Evolutionary conservation across 2,797 vertebrate species (phyloP).

Genomic region (Sebastes taczanowskii): DNA sequence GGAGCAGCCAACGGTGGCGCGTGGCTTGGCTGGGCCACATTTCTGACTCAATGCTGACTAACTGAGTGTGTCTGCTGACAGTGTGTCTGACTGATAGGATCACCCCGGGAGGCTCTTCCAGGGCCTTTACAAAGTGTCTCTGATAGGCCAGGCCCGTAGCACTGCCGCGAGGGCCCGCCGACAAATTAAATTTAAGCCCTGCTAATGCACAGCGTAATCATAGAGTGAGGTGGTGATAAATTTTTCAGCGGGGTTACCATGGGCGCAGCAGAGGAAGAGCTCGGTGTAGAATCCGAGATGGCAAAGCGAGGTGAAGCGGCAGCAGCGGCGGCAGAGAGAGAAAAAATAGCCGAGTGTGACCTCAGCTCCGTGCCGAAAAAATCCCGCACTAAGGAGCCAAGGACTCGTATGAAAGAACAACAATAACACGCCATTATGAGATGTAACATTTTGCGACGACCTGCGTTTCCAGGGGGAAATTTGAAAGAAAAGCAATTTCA

Average conservation of each 20-base stretch:
- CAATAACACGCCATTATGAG: slow-evolving; percentile 74
- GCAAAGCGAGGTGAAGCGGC: slow-evolving; percentile 19
- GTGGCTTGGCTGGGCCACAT: slow-evolving; percentile 66
- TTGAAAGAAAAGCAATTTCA: slow-evolving; percentile 81
- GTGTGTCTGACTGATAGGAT: slow-evolving; percentile 75
- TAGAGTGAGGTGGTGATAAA: slow-evolving; percentile 59
- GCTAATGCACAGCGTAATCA: slow-evolving; percentile 72
- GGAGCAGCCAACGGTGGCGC: slow-evolving; percentile 65
- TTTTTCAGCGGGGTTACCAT: slow-evolving; percentile 68
- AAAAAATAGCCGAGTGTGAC: slow-evolving; percentile 50
- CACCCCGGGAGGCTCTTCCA: slow-evolving; percentile 72
- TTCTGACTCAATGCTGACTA: slow-evolving; percentile 75
- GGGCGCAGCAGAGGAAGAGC: slow-evolving; percentile 54
- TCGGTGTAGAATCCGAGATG: slow-evolving; percentile 49
- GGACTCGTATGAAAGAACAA: slow-evolving; percentile 71
- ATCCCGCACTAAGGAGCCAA: slow-evolving; percentile 58
- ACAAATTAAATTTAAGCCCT: slow-evolving; percentile 72
- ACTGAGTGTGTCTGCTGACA: slow-evolving; percentile 79
- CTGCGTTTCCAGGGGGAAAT: slow-evolving; percentile 73
- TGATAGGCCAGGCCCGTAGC: slow-evolving; percentile 70
- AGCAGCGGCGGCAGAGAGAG: neutral
- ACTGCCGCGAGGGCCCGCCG: slow-evolving; percentile 42
- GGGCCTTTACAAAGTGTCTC: slow-evolving; percentile 72
- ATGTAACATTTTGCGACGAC: slow-evolving; percentile 63
- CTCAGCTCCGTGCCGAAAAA: slow-evolving; percentile 28